These are phyloP conservation scores for Polypedilum pembai DNA, from an alignment of 1,140 invertebrate species.

Conservation along the genomic window DNA sequence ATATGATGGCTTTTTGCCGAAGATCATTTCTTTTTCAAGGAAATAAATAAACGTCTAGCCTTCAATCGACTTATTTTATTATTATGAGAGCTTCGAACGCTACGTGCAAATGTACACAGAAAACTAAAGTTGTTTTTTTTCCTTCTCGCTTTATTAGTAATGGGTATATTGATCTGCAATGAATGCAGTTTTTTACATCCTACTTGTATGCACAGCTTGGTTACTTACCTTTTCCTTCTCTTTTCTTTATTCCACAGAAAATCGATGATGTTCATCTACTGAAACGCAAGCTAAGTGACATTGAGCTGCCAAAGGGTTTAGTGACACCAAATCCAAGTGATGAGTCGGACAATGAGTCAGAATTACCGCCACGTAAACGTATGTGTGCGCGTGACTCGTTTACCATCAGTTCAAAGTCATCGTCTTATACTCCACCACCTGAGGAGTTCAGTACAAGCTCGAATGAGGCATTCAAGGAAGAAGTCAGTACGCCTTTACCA, in stretches of 20 bases:
- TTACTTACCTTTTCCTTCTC: background rate
- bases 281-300: constrained; percentile 27
- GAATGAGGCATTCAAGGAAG: constrained; percentile 38
- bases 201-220: too few relatives aligned
- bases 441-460: constrained; percentile 47
- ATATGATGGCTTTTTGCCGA: too few relatives aligned
- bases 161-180: too few relatives aligned
- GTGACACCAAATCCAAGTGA: constrained; percentile 48
- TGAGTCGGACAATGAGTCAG: constrained; percentile 44
- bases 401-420: constrained; percentile 28
- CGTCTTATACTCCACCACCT: constrained; percentile 35
- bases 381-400: constrained; percentile 35
- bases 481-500: constrained; percentile 16
- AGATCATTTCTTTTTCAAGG: too few relatives aligned
- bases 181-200: too few relatives aligned
- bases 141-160: too few relatives aligned
- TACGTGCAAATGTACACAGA: too few relatives aligned
- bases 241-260: constrained; percentile 28
- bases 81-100: too few relatives aligned
- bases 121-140: too few relatives aligned
- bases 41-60: too few relatives aligned
- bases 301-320: constrained; percentile 26
- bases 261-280: background rate
- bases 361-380: constrained; percentile 41
- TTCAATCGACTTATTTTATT: too few relatives aligned